Base-by-base conservation (phyloP, 1,140 invertebrate species). In the Streblospio benedicti region DNA sequence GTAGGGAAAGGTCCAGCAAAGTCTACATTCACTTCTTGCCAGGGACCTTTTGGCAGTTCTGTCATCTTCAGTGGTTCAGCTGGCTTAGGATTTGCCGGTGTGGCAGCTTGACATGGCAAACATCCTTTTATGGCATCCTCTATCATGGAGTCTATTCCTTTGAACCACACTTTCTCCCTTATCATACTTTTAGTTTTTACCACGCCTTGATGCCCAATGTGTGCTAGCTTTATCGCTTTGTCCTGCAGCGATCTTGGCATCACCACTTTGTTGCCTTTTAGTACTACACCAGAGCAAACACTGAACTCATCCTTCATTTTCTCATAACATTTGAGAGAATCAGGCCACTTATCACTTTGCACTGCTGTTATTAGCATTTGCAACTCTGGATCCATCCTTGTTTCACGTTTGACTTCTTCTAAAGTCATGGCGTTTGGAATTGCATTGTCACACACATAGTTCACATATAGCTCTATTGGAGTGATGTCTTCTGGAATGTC, bases 131-230 rank as follows among this genome's bases (percentile, higher is more conserved):
- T 53, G 38, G 44, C 20, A 4, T 60, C 28, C 59, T 72, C 69
- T 12, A 71, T 69, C 18, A 61, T 12, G 51, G 58, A 56, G 55
- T 74, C 71, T 9, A 73, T 65, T n/a, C 61, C 57, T n/a, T 9
- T 9, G 35, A 38, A 38, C 35, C 35, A 38, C n/a, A 38, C 35
- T n/a, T 9, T 38, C n/a, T 38, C 35, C n/a, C n/a, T 9, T 9
- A 38, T 38, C 35, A 38, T 9, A 38, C 35, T 9, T n/a, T 38
- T 38, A 9, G 35, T 38, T n/a, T 38, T 38, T 9, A 38, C 35
- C 35, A 38, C n/a, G 9, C 35, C 35, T 38, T 38, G 35, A n/a
- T 38, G 35, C 9, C 35, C 9, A n/a, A n/a, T 38, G 9, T 38
- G 35, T 9, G 35, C 35, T 9, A 38, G 9, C n/a, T 38, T 38